phyloP scores from a whole-genome alignment of 1,140 invertebrate species.

The Asbolus verrucosus region DNA sequence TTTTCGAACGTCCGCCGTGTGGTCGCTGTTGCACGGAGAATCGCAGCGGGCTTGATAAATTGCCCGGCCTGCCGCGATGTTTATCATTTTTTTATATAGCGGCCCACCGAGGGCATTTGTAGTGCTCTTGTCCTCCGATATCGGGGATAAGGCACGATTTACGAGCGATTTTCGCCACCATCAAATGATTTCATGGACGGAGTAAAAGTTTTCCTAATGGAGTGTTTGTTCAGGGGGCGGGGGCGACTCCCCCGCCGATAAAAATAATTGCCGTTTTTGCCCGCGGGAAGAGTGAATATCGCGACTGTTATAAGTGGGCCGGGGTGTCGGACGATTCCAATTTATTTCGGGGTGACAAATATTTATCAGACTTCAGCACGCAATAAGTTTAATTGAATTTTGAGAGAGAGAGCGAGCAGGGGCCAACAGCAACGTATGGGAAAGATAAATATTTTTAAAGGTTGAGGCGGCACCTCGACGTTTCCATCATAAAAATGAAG shows the following conservation, averaged over 20 bases:
- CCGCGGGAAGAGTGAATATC: not conserved
- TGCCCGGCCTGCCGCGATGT: not conserved
- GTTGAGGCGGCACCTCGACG: slow-evolving; percentile 27
- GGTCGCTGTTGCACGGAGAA: not conserved
- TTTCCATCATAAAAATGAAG: slow-evolving; percentile 35
- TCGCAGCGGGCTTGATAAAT: not conserved
- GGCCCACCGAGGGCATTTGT: not conserved
- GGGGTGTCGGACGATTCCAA: not conserved
- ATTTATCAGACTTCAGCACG: slow-evolving; percentile 23
- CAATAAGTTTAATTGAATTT: slow-evolving; percentile 38
- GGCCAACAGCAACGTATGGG: slow-evolving; percentile 4
- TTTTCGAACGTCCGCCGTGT: too few species aligned
- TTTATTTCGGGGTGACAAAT: slow-evolving; percentile 13
- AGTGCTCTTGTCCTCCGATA: not conserved
- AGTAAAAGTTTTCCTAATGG: not conserved
- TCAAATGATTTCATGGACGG: not conserved
- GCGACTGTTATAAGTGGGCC: not conserved
- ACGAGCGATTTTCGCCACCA: not conserved
- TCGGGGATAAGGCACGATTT: not conserved
- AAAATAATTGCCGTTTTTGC: not conserved
- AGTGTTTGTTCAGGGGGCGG: slow-evolving; percentile 1
- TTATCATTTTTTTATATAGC: not conserved
- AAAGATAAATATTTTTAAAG: slow-evolving; percentile 39
- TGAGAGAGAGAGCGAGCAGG: slow-evolving; percentile 2
- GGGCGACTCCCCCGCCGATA: not conserved